Conservation (phyloP, 2,888 invertebrate genomes). For the Agrilus biguttatus region DNA sequence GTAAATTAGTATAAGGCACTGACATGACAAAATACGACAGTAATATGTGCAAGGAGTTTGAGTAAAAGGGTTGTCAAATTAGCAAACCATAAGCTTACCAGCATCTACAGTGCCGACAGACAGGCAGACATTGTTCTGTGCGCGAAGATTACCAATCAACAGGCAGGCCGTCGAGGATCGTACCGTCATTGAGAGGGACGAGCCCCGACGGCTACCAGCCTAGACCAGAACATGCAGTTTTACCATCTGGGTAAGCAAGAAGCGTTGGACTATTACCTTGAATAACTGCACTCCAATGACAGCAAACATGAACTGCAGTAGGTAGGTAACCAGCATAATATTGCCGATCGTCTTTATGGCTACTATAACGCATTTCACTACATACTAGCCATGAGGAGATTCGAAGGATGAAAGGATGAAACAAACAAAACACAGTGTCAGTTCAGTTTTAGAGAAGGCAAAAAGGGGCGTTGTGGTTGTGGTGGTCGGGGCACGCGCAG, state of each 20-base stretch:
- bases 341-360: constrained; percentile 98
- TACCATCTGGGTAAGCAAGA: constrained; percentile 26
- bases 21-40: too few relatives aligned
- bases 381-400: constrained; percentile 58
- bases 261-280: constrained; percentile 60
- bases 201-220: constrained; percentile 16
- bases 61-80: constrained; percentile 1
- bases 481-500: constrained; percentile 20
- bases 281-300: constrained; percentile 99
- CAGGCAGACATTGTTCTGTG: constrained; percentile 19
- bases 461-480: constrained; percentile 8
- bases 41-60: too few relatives aligned
- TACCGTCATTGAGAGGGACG: constrained; percentile 3
- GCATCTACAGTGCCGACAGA: constrained; percentile 24
- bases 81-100: constrained; percentile 21
- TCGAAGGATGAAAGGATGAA: constrained; percentile 27
- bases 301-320: constrained; percentile 99
- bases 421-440: constrained; percentile 22
- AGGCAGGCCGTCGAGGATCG: constrained; percentile 10
- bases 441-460: constrained; percentile 9
- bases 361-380: constrained; percentile 99
- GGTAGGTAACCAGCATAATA: constrained; percentile 99
- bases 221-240: constrained; percentile 27
- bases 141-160: constrained; percentile 10
- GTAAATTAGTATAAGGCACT: not conserved